These are phyloP conservation scores for Desmodus rotundus DNA, from an alignment of 2,113 vertebrate genomes.

Conservation along the genomic window DNA sequence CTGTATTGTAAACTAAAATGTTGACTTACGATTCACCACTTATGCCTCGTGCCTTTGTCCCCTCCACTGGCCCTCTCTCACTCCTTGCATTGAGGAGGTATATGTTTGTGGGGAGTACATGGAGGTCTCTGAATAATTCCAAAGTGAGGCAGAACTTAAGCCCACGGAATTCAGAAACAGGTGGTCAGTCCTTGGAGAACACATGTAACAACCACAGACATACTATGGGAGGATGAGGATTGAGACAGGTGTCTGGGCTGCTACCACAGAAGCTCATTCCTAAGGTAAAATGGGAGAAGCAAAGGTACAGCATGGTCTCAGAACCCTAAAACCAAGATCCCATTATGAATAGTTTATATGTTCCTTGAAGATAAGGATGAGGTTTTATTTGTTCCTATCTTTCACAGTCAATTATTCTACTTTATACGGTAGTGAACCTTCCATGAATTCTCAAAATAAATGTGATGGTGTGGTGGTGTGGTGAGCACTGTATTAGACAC, in stretches of 20 bases:
- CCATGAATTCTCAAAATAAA: background rate
- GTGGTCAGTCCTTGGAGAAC: background rate
- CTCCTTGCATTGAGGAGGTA: background rate
- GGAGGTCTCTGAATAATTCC: background rate
- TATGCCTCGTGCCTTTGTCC: background rate
- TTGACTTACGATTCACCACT: background rate
- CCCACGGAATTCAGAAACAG: background rate
- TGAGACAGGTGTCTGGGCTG: background rate
- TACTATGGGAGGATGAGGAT: background rate
- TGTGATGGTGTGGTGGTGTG: background rate
- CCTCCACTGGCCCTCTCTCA: background rate
- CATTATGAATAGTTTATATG: background rate
- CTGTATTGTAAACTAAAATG: background rate
- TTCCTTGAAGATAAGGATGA: background rate
- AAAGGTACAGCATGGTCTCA: background rate
- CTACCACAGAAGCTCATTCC: background rate
- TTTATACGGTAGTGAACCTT: background rate
- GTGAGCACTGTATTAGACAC: background rate
- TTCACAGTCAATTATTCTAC: background rate
- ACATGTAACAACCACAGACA: background rate
- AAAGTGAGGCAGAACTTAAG: background rate
- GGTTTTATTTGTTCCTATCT: background rate
- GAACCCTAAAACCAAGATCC: background rate
- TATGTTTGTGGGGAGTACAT: background rate
- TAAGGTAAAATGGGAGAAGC: background rate